phyloP scores from a whole-genome alignment of 2,888 invertebrate genomes.

The Leistus spinibarbis region DNA sequence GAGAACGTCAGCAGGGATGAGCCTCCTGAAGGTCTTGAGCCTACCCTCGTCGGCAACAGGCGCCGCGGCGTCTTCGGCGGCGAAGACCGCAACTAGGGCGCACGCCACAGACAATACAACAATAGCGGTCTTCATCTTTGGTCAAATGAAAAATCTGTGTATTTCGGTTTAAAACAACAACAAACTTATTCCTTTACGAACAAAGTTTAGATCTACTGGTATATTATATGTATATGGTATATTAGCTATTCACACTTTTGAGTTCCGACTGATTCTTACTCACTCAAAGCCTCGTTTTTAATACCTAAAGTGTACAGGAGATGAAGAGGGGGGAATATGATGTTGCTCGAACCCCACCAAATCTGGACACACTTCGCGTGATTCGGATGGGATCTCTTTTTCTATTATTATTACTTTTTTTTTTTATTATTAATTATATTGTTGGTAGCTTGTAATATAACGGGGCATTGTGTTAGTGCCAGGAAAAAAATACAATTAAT shows the following conservation, averaged over 20 bases:
- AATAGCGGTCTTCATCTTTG: conserved; percentile 62
- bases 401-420: neutral
- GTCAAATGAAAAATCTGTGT: neutral
- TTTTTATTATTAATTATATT: neutral
- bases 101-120: conserved; percentile 58
- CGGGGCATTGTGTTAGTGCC: neutral
- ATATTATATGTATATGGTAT: no score
- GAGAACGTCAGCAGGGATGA: conserved; percentile 88
- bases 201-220: neutral
- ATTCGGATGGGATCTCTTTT: neutral
- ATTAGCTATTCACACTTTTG: neutral
- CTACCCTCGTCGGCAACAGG: conserved; percentile 53
- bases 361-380: neutral
- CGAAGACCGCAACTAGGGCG: conserved; percentile 60
- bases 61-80: conserved; percentile 58
- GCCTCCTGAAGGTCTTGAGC: conserved; percentile 76
- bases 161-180: neutral
- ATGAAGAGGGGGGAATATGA: neutral
- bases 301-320: neutral
- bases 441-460: neutral
- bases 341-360: neutral
- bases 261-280: neutral
- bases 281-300: neutral
- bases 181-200: neutral
- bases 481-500: no score